Conservation (phyloP, 1,140 invertebrate species). For the Sycobia sp. region DNA sequence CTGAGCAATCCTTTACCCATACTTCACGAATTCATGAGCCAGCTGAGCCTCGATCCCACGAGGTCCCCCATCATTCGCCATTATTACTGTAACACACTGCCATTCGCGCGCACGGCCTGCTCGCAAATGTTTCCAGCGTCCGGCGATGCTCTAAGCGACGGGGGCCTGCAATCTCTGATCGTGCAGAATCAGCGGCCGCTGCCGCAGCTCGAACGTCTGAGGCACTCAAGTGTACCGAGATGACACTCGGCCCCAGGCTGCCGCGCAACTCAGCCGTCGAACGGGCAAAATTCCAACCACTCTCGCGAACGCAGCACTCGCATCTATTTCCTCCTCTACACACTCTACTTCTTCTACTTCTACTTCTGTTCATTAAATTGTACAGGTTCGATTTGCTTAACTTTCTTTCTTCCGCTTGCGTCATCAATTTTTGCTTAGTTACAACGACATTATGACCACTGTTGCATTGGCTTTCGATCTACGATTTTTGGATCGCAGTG, state of each 20-base stretch:
- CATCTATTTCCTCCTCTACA: slow-evolving; percentile 40
- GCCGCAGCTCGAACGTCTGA: slow-evolving; percentile 50
- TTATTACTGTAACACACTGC: slow-evolving; percentile 34
- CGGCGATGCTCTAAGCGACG: background rate
- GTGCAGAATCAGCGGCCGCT: slow-evolving; percentile 44
- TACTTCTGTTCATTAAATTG: slow-evolving; percentile 51
- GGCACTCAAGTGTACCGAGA: slow-evolving; percentile 51
- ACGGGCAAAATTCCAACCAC: slow-evolving; percentile 25
- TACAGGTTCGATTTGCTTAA: slow-evolving; percentile 62
- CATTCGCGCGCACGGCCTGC: slow-evolving; percentile 21
- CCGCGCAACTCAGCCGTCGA: slow-evolving; percentile 14
- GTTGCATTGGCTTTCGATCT: background rate
- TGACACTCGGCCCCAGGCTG: slow-evolving; percentile 43
- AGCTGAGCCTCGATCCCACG: background rate
- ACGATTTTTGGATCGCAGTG: background rate
- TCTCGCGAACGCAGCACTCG: slow-evolving; percentile 45
- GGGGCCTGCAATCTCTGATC: background rate
- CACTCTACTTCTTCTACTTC: slow-evolving; percentile 35
- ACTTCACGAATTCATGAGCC: slow-evolving; percentile 30
- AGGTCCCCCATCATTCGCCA: slow-evolving; percentile 38
- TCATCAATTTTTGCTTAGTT: slow-evolving; percentile 25
- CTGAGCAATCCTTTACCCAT: slow-evolving; percentile 13
- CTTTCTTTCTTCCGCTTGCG: slow-evolving; percentile 56
- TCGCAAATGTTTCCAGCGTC: slow-evolving; percentile 21
- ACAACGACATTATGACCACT: background rate